Evolutionary conservation across 2,888 invertebrate genomes (phyloP).

Genomic region (Amorpha juglandis): DNA sequence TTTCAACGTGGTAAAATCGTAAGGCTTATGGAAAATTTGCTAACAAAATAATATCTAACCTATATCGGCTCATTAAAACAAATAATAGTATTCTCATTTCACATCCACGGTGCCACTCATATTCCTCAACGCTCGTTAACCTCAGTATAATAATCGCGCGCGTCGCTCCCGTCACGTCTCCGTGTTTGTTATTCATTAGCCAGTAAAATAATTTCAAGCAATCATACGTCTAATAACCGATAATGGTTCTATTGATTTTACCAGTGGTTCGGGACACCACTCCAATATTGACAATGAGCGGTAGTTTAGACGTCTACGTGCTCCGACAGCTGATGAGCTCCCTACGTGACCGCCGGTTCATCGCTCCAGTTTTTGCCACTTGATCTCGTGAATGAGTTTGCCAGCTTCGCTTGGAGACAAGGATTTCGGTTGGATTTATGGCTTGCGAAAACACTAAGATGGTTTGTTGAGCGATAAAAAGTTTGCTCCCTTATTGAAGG

Average conservation of each 20-base stretch:
- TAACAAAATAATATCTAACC: too few relatives aligned
- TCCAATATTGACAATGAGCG: slow-evolving; percentile 83
- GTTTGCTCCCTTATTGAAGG: slow-evolving; percentile 29
- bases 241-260: slow-evolving; percentile 78
- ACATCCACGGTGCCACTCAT: not conserved
- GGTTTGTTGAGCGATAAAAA: slow-evolving; percentile 28
- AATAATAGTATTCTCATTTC: too few relatives aligned
- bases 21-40: too few relatives aligned
- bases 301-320: slow-evolving; percentile 82
- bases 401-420: slow-evolving; percentile 63
- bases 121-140: slow-evolving; percentile 31
- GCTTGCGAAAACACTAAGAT: slow-evolving; percentile 53
- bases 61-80: too few relatives aligned
- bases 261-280: slow-evolving; percentile 71
- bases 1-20: not conserved
- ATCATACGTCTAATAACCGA: slow-evolving; percentile 71
- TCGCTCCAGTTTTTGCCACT: slow-evolving; percentile 81
- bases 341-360: slow-evolving; percentile 80
- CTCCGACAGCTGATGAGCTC: slow-evolving; percentile 71
- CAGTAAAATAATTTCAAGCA: slow-evolving; percentile 61
- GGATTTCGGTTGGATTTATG: slow-evolving; percentile 69
- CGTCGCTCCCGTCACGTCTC: slow-evolving; percentile 17
- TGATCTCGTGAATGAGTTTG: slow-evolving; percentile 79
- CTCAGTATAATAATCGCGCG: slow-evolving; percentile 15
- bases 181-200: slow-evolving; percentile 62